phyloP scores from a whole-genome alignment of 92 coral and sea anemone genomes.

The Zoanthus sociatus region DNA sequence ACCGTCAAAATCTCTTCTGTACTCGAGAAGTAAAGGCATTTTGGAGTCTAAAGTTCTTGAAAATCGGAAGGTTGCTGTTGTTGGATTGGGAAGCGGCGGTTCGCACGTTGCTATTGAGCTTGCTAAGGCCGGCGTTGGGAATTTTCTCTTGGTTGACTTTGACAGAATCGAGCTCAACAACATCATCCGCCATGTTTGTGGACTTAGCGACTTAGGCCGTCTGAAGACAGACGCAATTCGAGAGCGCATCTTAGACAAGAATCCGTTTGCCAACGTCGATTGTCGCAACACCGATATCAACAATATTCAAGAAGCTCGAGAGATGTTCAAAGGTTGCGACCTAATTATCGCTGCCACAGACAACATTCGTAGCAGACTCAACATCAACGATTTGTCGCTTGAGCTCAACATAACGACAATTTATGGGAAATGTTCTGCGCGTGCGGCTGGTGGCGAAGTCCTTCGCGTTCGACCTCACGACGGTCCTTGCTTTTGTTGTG shows the following conservation, averaged over 20 bases:
- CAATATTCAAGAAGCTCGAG: conserved; percentile 75
- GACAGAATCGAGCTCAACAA: conserved; percentile 93
- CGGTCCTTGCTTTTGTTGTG: conserved; percentile 94
- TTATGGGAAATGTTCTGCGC: conserved; percentile 92
- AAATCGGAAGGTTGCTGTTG: conserved; percentile 87
- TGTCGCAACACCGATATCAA: conserved; percentile 81
- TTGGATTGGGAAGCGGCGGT: conserved; percentile 96
- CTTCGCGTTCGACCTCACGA: conserved; percentile 81
- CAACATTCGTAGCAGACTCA: conserved; percentile 92
- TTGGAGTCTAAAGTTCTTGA: conserved; percentile 88
- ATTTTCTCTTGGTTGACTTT: conserved; percentile 86
- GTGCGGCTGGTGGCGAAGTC: conserved; percentile 98
- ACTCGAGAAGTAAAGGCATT: conserved; percentile 92
- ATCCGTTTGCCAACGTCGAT: conserved; percentile 85
- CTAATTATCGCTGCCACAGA: conserved; percentile 94
- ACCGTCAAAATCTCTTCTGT: conserved; percentile 85
- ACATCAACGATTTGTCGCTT: conserved; percentile 82
- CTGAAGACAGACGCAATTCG: conserved; percentile 91
- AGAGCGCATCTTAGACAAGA: conserved; percentile 87
- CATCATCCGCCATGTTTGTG: conserved; percentile 93
- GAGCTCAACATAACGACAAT: conserved; percentile 79
- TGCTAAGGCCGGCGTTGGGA: conserved; percentile 97
- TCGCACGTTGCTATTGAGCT: conserved; percentile 89
- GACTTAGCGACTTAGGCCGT: conserved; percentile 87
- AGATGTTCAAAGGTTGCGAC: conserved; percentile 85